Percentiles rank a stretch among this genome's conserved stretches.
Conservation (phyloP, 2,113 vertebrate species). For the Hippocampus barbouri region DNA sequence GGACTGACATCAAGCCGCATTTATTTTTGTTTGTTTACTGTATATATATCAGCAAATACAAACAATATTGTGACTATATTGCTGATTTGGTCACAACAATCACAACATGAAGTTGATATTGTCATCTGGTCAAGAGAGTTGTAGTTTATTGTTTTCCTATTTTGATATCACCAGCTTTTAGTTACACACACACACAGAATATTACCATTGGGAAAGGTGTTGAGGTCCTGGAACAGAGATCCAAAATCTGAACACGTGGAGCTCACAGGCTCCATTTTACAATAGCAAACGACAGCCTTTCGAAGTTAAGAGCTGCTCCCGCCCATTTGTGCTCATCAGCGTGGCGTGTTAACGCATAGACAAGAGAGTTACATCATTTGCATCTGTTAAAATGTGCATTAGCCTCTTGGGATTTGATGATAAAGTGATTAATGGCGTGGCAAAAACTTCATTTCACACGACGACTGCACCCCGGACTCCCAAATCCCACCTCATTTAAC, state of each 20-base stretch:
- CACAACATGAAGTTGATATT: too few species aligned
- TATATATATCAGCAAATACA: too few species aligned
- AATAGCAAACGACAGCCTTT: neutral
- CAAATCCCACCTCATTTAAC: constrained; percentile 70
- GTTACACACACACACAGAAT: too few species aligned
- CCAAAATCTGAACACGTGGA: neutral
- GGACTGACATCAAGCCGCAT: neutral
- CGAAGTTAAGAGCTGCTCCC: neutral
- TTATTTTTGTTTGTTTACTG: neutral
- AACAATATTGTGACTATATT: too few species aligned
- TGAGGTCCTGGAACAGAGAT: neutral
- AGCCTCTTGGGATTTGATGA: constrained; percentile 39
- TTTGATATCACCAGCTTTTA: too few species aligned
- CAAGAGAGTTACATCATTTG: constrained; percentile 8
- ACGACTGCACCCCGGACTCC: constrained; percentile 51
- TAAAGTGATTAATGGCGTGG: constrained; percentile 64
- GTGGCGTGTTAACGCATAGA: neutral
- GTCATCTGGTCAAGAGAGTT: too few species aligned
- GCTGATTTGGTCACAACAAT: too few species aligned
- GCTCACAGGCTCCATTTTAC: neutral
- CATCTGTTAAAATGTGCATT: constrained; percentile 23
- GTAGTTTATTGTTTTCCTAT: too few species aligned
- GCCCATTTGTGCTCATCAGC: neutral
- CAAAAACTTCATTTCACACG: constrained; percentile 62
- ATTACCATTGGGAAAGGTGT: too few species aligned